Conservation (phyloP, 2,113 vertebrate genomes). For the Bujurquina vittata region DNA sequence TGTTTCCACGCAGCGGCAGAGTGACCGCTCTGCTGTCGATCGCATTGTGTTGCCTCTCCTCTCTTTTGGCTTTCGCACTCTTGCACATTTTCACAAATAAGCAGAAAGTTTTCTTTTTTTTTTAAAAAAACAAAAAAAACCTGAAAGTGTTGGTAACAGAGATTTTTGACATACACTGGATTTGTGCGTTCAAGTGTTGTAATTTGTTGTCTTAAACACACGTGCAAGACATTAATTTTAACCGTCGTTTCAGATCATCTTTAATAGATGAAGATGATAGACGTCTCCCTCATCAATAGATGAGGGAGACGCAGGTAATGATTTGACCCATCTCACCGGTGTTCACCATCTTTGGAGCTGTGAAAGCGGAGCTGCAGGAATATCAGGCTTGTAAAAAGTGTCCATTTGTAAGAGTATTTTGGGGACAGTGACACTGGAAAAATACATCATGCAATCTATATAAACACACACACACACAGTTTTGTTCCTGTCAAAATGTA, state of each 20-base stretch:
- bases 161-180: not conserved
- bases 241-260: not conserved
- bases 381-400: no score
- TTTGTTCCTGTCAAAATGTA: not conserved
- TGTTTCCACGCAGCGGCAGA: slow-evolving; percentile 69
- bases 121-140: no score
- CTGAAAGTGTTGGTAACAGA: no score
- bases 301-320: no score
- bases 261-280: not conserved
- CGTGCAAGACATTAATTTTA: not conserved
- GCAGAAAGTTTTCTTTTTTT: not conserved
- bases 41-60: slow-evolving; percentile 28
- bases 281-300: no score
- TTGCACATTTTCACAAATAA: not conserved
- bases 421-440: no score
- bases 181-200: not conserved
- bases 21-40: slow-evolving; percentile 49
- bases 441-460: no score
- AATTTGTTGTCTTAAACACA: not conserved
- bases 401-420: no score
- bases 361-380: not conserved
- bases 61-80: not conserved
- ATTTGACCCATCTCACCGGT: not conserved
- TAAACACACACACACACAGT: no score
- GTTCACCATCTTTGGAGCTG: not conserved